A percentile compares a stretch with the other conserved stretches of the same genome.
Conservation (phyloP, 2,888 invertebrate genomes). For the Lasius platythorax region DNA sequence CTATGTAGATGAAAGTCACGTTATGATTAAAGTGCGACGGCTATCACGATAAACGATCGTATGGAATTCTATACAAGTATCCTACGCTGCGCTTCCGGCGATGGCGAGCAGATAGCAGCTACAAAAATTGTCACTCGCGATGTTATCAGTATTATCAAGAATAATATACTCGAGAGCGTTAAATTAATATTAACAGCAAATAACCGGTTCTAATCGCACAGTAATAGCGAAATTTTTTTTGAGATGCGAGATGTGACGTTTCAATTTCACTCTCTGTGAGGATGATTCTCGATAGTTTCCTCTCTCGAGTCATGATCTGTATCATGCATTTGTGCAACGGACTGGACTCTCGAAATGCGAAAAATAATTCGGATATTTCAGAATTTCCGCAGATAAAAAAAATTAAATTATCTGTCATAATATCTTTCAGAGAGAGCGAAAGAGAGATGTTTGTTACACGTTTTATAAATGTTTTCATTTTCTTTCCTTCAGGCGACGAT, state of each 20-base stretch:
- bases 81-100: constrained; percentile 40
- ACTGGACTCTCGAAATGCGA: background rate
- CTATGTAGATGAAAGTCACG: constrained; percentile 68
- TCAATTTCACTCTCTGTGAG: background rate
- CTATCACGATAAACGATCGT: constrained; percentile 47
- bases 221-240: background rate
- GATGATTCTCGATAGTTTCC: background rate
- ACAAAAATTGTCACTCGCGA: constrained; percentile 33
- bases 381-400: background rate
- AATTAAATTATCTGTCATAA: background rate
- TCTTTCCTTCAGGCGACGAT: too few species aligned
- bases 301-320: background rate
- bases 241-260: background rate
- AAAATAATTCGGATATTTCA: background rate
- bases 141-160: background rate
- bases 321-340: background rate
- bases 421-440: background rate
- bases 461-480: background rate
- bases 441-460: background rate
- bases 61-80: constrained; percentile 52
- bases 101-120: constrained; percentile 14
- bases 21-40: constrained; percentile 61
- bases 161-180: background rate
- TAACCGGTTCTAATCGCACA: background rate
- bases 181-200: background rate